Evolutionary conservation across 2,888 invertebrate species (phyloP), one percentile per base, ranked within the genome.

Genomic region (Tillus elongatus): DNA sequence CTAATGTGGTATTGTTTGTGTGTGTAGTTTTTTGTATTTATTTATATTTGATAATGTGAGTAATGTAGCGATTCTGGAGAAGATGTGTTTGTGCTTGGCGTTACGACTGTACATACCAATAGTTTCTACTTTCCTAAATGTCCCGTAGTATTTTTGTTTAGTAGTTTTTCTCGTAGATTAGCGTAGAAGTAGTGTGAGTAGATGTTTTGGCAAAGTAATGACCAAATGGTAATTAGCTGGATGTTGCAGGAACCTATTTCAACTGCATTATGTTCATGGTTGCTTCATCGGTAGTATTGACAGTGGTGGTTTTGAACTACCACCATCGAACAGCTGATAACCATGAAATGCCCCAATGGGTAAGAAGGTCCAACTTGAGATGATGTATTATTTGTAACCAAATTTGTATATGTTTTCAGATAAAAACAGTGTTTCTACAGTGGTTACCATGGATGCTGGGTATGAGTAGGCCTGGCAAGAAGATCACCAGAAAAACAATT

Each of bases 201-300:
- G 29, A 8, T 9, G 11, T 29, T 8, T 8, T 19, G 8, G 19
- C 8, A 8, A 19, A 19, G 19, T 8, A 19, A 19, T 8, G 6
- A 10, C 6, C 15, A 10, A 6, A 13, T 33, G 31, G 36, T 55
- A 38, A 57, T 45, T 39, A 36, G 33, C 15, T 35, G 52, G 54
- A 50, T 53, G 48, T 59, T 59, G 42, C 58, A 55, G 95, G 95
- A 65, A 91, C 95, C 56, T 96, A 96, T 75, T 96, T 96, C 82
- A 95, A 95, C 74, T 93, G 93, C 76, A 95, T 95, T 72, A 96
- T 96, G 96, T 90, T 96, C 72, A 95, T 96, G 93, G 95, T 95
- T 71, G 93, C 95, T 42, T 90, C 93, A 46, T 95, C 95, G 47
- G 95, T 96, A 67, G 91, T 95, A 56, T 78, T 93, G 58, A 96